phyloP scores from a whole-genome alignment of 2,113 vertebrate genomes.

The Passer montanus region DNA sequence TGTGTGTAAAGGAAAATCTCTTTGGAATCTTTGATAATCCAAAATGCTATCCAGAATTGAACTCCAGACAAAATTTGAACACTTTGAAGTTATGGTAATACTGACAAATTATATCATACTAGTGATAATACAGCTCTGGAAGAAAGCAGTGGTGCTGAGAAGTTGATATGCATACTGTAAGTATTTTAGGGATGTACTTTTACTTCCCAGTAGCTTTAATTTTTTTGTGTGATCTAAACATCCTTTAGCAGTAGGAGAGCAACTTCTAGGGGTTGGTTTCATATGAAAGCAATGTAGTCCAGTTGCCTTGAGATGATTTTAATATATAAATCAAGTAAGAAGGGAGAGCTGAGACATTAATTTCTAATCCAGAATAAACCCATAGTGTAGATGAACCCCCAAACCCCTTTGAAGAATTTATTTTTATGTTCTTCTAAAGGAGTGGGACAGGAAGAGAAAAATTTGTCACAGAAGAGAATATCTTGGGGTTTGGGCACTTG shows the following conservation, averaged over 20 bases:
- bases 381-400: not conserved
- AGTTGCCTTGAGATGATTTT: not conserved
- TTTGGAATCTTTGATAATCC: not conserved
- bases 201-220: not conserved
- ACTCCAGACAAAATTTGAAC: not conserved
- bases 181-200: not conserved
- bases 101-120: not conserved
- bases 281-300: not conserved
- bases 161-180: fast-evolving
- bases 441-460: not conserved
- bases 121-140: not conserved
- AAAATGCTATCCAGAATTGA: not conserved
- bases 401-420: not conserved
- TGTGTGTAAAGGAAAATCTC: not conserved
- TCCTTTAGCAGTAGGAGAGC: not conserved
- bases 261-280: not conserved
- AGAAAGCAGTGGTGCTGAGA: not conserved
- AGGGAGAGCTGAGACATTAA: not conserved
- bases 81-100: not conserved
- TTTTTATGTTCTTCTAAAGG: not conserved
- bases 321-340: not conserved
- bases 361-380: not conserved
- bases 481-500: not conserved
- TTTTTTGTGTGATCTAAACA: not conserved
- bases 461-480: not conserved